These are phyloP conservation scores for Lacanobia wlatinum DNA, from an alignment of 2,888 invertebrate species.

Conservation along the genomic window DNA sequence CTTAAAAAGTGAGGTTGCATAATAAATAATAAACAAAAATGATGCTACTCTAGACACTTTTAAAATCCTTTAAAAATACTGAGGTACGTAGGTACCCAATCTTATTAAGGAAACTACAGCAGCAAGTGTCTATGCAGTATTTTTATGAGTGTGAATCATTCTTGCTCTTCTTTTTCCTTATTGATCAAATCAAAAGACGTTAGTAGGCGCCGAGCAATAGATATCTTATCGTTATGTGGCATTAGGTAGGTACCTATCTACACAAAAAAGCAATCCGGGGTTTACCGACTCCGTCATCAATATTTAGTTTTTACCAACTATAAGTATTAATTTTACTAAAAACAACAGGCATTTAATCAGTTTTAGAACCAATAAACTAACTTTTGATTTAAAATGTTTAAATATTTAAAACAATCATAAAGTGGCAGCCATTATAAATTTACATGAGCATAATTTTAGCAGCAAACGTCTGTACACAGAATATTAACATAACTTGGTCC, in stretches of 20 bases:
- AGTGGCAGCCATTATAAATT: neutral
- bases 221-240: slow-evolving; percentile 28
- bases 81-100: neutral
- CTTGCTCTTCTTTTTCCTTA: slow-evolving; percentile 36
- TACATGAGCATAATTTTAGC: neutral
- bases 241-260: neutral
- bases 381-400: neutral
- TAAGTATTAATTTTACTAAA: neutral
- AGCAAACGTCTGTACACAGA: neutral
- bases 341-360: neutral
- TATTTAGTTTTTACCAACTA: neutral
- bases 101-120: neutral
- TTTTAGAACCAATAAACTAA: neutral
- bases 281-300: slow-evolving; percentile 12
- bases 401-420: neutral
- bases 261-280: slow-evolving; percentile 14
- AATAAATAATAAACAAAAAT: too few relatives aligned
- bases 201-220: slow-evolving; percentile 19
- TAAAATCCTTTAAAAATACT: neutral
- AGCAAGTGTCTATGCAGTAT: neutral
- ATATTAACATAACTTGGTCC: slow-evolving; percentile 17
- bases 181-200: slow-evolving; percentile 36
- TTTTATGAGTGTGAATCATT: slow-evolving; percentile 24
- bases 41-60: too few relatives aligned
- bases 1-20: too few relatives aligned